Percentiles rank a stretch among this genome's conserved stretches.
Evolutionary conservation across 2,113 vertebrate genomes (phyloP).

Genomic region (Clarias macrocephalus): DNA sequence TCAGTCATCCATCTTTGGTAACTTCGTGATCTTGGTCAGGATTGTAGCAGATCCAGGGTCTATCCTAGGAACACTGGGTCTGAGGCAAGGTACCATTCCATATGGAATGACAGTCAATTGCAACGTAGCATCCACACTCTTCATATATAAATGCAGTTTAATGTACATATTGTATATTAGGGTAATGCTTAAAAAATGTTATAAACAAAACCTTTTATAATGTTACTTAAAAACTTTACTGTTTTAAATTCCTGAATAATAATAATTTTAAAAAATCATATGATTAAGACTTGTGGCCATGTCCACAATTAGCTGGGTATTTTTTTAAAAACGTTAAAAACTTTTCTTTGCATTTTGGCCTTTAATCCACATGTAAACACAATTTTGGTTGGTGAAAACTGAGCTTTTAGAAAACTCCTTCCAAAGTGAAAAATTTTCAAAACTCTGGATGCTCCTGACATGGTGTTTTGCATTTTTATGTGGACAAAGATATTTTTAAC

Average conservation of each 20-base stretch:
- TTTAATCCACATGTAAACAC: no score
- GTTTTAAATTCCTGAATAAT: not conserved
- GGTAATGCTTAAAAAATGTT: not conserved
- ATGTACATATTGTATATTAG: not conserved
- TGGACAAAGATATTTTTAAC: no score
- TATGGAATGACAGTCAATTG: not conserved
- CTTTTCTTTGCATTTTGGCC: no score
- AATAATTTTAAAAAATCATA: not conserved
- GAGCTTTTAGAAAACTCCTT: no score
- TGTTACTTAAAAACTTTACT: not conserved
- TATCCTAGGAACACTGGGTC: not conserved
- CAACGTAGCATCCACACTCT: not conserved
- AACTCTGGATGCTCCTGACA: no score
- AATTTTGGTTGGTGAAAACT: no score
- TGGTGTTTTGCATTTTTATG: no score
- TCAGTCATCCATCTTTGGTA: not conserved
- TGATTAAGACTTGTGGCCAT: no score
- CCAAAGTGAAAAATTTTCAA: no score
- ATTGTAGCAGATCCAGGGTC: not conserved
- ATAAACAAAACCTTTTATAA: not conserved
- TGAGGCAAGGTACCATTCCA: not conserved
- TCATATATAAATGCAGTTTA: not conserved
- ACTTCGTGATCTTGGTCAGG: not conserved
- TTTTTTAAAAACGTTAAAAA: no score
- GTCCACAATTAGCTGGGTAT: no score